A percentile compares a stretch with the other conserved stretches of the same genome.
phyloP scores from a whole-genome alignment of 2,797 vertebrate species.

The Miichthys miiuy region DNA sequence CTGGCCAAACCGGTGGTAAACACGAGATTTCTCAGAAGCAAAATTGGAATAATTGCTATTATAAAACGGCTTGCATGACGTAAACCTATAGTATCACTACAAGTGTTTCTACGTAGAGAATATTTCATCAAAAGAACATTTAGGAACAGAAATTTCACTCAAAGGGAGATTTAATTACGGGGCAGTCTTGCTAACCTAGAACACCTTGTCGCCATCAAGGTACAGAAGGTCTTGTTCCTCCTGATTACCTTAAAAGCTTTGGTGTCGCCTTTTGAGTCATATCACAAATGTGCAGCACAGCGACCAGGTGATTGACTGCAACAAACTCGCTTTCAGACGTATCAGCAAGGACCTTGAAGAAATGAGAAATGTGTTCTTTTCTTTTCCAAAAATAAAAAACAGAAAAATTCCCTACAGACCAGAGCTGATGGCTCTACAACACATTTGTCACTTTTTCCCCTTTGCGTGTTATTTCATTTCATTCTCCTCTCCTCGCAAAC shows the following conservation, averaged over 20 bases:
- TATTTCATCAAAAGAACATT: not conserved
- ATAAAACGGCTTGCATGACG: not conserved
- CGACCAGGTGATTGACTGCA: conserved; percentile 56
- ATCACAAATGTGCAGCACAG: conserved; percentile 38
- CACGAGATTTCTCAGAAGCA: not conserved
- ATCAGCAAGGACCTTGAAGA: conserved; percentile 51
- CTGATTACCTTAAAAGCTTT: conserved; percentile 46
- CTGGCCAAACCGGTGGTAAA: not conserved
- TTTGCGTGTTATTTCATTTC: conserved; percentile 34
- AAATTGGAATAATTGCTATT: not conserved
- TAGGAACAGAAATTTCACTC: not conserved
- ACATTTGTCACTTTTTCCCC: conserved; percentile 51
- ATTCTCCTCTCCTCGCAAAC: conserved; percentile 22
- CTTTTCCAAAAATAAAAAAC: conserved; percentile 22
- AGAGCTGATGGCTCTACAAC: conserved; percentile 43
- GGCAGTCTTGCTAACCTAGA: conserved; percentile 5
- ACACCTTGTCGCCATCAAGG: conserved; percentile 16
- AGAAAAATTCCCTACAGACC: conserved; percentile 30
- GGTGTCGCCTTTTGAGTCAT: conserved; percentile 28
- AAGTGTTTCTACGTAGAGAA: not conserved
- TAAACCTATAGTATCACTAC: not conserved
- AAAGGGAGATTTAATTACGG: conserved; percentile 23
- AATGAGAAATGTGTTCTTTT: conserved; percentile 54
- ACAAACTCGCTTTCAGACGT: conserved; percentile 39
- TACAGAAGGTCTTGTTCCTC: conserved; percentile 31